These are phyloP conservation scores for Oreonectes daqikongensis DNA, from an alignment of 2,797 vertebrate genomes.

Conservation along the genomic window DNA sequence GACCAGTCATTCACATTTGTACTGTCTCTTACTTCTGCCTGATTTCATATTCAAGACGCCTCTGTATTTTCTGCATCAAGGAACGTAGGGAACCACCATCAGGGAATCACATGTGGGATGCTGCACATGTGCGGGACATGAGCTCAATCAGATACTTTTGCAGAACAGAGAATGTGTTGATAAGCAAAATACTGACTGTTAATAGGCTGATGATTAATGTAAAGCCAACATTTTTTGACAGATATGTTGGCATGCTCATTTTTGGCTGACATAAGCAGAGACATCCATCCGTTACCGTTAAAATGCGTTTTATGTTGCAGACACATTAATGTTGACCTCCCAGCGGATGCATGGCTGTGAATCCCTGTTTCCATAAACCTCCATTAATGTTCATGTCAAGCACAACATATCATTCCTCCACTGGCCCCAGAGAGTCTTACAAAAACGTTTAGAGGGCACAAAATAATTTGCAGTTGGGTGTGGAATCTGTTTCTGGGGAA, in stretches of 20 bases:
- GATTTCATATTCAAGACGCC: constrained; percentile 49
- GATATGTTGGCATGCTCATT: background rate
- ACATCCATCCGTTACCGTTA: constrained; percentile 1
- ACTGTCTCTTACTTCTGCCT: constrained; percentile 19
- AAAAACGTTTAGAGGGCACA: background rate
- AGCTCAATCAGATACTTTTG: background rate
- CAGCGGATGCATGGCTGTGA: background rate
- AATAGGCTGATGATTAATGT: constrained; percentile 18
- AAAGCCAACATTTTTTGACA: constrained; percentile 6
- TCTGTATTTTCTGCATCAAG: constrained; percentile 30
- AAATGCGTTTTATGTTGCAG: background rate
- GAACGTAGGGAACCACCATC: background rate
- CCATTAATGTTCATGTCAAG: background rate
- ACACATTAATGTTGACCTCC: constrained; percentile 29
- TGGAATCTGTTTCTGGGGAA: background rate
- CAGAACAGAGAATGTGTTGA: constrained; percentile 2
- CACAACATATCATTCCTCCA: background rate
- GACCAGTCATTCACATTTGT: constrained; percentile 42
- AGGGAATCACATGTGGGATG: constrained; percentile 9
- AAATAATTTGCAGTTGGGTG: constrained; percentile 13
- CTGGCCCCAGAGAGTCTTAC: background rate
- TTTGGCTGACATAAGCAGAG: constrained; percentile 21
- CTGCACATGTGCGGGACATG: background rate
- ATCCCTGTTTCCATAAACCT: background rate
- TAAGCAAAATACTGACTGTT: constrained; percentile 2